Evolutionary conservation across 2,113 vertebrate species (phyloP).

Genomic region (Numida meleagris): DNA sequence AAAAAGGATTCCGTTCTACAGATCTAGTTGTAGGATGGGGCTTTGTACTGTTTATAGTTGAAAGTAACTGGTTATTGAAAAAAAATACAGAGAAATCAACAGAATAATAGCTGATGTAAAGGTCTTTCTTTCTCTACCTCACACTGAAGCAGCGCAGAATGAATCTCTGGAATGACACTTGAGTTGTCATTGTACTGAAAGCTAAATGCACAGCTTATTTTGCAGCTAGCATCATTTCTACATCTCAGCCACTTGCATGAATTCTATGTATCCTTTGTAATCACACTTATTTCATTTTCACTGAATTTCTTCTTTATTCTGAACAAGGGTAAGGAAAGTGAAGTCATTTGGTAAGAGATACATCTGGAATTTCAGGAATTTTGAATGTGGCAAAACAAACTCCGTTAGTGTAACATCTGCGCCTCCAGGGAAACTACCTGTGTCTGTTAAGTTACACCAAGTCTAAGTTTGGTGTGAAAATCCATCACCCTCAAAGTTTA

Average conservation of each 20-base stretch:
- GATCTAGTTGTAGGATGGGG: neutral
- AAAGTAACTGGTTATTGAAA: neutral
- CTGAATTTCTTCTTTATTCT: slow-evolving; percentile 15
- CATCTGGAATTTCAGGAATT: neutral
- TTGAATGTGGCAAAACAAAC: neutral
- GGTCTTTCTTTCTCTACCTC: neutral
- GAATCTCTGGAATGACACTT: neutral
- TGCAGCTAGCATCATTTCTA: neutral
- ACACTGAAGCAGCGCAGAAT: neutral
- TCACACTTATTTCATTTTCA: slow-evolving; percentile 17
- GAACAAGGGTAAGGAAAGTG: neutral
- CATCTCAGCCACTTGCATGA: neutral
- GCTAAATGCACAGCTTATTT: neutral
- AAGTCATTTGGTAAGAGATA: neutral
- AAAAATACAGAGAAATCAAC: neutral
- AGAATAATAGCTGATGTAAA: neutral
- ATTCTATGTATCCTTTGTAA: neutral
- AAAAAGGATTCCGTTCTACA: neutral
- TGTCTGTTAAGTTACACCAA: neutral
- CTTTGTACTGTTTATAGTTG: neutral
- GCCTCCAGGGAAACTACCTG: neutral
- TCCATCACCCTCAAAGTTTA: slow-evolving; percentile 10
- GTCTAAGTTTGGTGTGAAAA: slow-evolving; percentile 4
- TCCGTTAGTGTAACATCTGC: neutral
- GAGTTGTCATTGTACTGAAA: neutral